Base-by-base conservation (phyloP, 2,888 invertebrate genomes). In the Cantharis flavilabris region DNA sequence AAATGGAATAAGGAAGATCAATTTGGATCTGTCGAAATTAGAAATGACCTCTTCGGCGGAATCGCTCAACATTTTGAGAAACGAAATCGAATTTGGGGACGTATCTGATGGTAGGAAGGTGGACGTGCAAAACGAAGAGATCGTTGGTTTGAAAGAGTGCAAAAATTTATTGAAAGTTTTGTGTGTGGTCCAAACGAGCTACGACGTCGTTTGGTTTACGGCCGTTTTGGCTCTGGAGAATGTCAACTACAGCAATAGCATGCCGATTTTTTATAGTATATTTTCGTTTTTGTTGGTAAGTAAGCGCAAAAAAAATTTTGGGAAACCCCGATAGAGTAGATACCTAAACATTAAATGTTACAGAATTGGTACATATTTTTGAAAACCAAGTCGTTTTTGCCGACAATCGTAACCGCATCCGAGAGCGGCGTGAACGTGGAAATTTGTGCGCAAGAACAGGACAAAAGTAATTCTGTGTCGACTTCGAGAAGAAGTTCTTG, bases 151-250 rank as follows among this genome's bases (percentile, higher is more conserved):
- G 62, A 90, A 90, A 74, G 91, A 91, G 77, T 88, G 92, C 79
- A 92, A 92, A 84, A 88, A 89, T 71, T 91, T 93, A 81, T 86
- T 92, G 76, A 91, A 92, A 84, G 87, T 93, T 3, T 91, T 93
- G 70, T 90, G 94, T 65, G 90, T 92, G n/a, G 86, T 94, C 82
- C 92, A 94, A 84, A 94, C 94, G 14, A 91, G 92, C 80, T 93
- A 93, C 83, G 92, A 93, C 11, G 91, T 94, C 18, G 92, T 93
- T 82, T 94, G 94, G 94, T 94, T 94, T 81, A 91, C 94, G 87
- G 93, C 93, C 0, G 94, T 94, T 4, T 90, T 94, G 30, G 94
- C 94, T 0, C 90, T 94, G 63, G 94, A 94, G 85, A 94, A 94
- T 84, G 91, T 92, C 2, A 88, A 88, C 76, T 87, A 90, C 2